Evolutionary conservation across 2,797 vertebrate genomes (phyloP), one percentile per base, ranked within the genome.

Genomic region (Eurystomus glaucurus): DNA sequence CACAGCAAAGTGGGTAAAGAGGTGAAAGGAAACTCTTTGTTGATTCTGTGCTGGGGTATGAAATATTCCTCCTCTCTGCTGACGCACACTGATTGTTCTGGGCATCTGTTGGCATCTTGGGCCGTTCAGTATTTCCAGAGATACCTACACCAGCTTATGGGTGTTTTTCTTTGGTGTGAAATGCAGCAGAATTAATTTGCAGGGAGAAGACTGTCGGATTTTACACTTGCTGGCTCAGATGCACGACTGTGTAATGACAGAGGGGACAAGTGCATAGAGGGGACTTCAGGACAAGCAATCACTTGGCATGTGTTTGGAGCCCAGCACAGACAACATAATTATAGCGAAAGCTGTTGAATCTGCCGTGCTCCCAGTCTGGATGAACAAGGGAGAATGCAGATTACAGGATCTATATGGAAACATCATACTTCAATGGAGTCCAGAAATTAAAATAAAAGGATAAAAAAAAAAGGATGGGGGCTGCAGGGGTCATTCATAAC

Each of bases 241-340:
- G 3, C 77, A n/a, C 2, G 52, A 39, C 86, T 95, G 70, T 75
- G 88, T 85, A 89, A 80, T 29, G 92, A 91, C 74, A 82, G 88
- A 93, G 93, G 75, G 93, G 93, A 97, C 74, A 76, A 96, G 90
- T 28, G 88, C 64, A 85, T 6, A 14, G 66, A 91, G 95, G 93
- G 79, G 85, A 94, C 93, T 81, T 96, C 70, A 92, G 92, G 97
- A 97, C 96, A 97, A 85, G 94, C 84, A 77, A 83, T 75, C 77
- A 89, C 78, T 82, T 96, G 95, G 95, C 88, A 89, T 64, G 74
- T 48, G 37, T 71, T 87, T 88, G 93, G 45, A 91, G 84, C 70
- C 92, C 95, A 82, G 92, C 71, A 91, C 71, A 95, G 92, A 92
- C 94, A 97, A 93, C 48, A 48, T 85, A 94, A 95, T 95, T 92